Percentiles rank a stretch among this genome's conserved stretches.
phyloP scores from a whole-genome alignment of 2,113 vertebrate genomes.

The Hassar affinis region DNA sequence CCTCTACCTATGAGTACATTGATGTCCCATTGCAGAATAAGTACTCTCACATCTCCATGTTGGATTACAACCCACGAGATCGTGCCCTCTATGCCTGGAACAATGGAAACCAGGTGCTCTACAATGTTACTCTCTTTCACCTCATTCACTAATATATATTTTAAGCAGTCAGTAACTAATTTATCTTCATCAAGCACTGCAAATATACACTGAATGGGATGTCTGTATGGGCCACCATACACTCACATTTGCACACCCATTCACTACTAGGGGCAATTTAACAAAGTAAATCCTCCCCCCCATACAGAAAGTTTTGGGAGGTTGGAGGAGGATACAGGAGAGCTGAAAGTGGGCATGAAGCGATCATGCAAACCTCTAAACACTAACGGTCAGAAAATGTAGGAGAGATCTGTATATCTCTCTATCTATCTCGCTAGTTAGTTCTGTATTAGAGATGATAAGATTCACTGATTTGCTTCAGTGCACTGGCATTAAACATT shows the following conservation, averaged over 20 bases:
- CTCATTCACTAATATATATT: constrained; percentile 79
- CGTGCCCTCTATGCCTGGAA: constrained; percentile 97
- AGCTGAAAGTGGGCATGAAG: not conserved
- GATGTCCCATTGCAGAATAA: constrained; percentile 97
- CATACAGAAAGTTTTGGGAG: not conserved
- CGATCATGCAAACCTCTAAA: not conserved
- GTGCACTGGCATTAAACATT: too few relatives aligned
- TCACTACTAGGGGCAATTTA: not conserved
- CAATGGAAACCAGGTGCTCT: constrained; percentile 96
- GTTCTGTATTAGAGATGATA: too few relatives aligned
- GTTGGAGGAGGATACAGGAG: not conserved
- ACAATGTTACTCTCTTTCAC: constrained; percentile 97
- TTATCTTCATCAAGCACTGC: constrained; percentile 3
- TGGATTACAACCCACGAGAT: constrained; percentile 98
- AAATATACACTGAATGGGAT: too few relatives aligned
- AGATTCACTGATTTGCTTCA: too few relatives aligned
- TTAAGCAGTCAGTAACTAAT: constrained; percentile 83
- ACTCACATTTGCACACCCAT: not conserved
- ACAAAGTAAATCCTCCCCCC: not conserved
- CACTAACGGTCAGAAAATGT: not conserved
- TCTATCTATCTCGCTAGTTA: not conserved
- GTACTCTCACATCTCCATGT: constrained; percentile 97
- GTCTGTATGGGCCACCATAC: not conserved
- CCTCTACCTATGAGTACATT: constrained; percentile 96
- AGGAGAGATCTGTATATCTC: not conserved